Conservation (phyloP, 2,797 vertebrate species). For the Muscicapa comitata region DNA sequence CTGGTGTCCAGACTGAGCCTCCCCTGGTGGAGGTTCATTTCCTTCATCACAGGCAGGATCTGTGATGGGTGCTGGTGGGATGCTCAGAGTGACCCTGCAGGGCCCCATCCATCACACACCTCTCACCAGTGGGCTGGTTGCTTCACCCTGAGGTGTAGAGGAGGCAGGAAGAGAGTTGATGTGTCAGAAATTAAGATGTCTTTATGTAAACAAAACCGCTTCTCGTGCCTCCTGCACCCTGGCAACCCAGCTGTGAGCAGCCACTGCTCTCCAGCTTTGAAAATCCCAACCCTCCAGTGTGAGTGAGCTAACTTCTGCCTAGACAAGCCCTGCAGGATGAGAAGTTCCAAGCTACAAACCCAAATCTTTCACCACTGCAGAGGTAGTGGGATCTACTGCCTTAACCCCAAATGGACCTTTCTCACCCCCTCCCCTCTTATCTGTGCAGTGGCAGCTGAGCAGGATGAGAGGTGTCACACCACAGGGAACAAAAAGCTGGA, state of each 20-base stretch:
- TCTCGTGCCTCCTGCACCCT: not conserved
- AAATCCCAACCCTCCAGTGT: not conserved
- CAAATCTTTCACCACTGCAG: not conserved
- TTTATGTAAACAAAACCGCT: not conserved
- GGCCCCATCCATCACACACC: not conserved
- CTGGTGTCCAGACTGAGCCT: not conserved
- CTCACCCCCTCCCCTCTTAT: not conserved
- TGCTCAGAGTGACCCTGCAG: not conserved
- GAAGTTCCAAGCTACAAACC: not conserved
- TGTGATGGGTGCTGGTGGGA: rapidly evolving
- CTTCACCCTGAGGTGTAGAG: not conserved
- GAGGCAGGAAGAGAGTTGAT: not conserved
- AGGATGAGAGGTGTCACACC: not conserved
- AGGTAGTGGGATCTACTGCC: not conserved
- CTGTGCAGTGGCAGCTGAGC: not conserved
- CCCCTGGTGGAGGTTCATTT: not conserved
- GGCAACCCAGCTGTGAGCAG: not conserved
- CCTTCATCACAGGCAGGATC: not conserved
- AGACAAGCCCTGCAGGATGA: not conserved
- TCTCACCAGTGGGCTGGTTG: rapidly evolving
- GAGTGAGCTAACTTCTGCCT: not conserved
- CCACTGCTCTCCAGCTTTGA: not conserved
- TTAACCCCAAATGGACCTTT: not conserved
- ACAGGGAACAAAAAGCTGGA: not conserved
- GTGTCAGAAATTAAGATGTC: not conserved